A percentile compares a stretch with the other conserved stretches of the same genome.
Evolutionary conservation across 2,888 invertebrate species (phyloP).

Genomic region (Acleris emargana): DNA sequence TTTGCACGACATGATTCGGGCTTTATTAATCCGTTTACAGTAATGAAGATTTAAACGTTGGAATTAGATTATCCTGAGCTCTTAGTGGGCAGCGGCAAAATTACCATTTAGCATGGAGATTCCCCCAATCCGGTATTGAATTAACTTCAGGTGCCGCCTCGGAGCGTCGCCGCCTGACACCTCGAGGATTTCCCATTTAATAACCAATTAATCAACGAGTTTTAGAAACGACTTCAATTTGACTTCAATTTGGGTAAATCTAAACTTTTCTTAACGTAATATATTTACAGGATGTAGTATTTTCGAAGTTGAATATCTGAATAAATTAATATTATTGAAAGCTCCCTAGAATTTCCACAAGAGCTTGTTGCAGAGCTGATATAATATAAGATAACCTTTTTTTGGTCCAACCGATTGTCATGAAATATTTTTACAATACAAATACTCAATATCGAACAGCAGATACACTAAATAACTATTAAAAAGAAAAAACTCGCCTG

Average conservation of each 20-base stretch:
- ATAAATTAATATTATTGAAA: no score
- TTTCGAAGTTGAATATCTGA: no score
- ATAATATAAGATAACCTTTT: no score
- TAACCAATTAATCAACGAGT: slow-evolving; percentile 23
- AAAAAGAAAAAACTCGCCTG: no score
- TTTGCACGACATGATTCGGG: neutral
- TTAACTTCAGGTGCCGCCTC: slow-evolving; percentile 42
- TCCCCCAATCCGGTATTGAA: slow-evolving; percentile 51
- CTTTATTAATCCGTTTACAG: neutral
- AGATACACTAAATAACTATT: no score
- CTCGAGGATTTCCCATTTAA: slow-evolving; percentile 16
- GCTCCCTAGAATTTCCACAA: no score
- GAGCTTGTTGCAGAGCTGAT: no score
- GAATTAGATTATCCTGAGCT: slow-evolving; percentile 41
- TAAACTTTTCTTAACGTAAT: neutral
- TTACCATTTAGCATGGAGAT: slow-evolving; percentile 59
- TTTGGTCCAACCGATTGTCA: no score
- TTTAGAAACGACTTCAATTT: slow-evolving; percentile 11
- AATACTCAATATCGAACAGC: no score
- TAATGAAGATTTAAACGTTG: slow-evolving; percentile 1
- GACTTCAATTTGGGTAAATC: neutral
- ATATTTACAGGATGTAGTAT: neutral
- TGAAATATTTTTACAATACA: no score
- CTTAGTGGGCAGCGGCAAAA: slow-evolving; percentile 52
- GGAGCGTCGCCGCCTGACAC: slow-evolving; percentile 33